phyloP scores from a whole-genome alignment of 2,888 invertebrate genomes.

The Pachymerium ferrugineum region DNA sequence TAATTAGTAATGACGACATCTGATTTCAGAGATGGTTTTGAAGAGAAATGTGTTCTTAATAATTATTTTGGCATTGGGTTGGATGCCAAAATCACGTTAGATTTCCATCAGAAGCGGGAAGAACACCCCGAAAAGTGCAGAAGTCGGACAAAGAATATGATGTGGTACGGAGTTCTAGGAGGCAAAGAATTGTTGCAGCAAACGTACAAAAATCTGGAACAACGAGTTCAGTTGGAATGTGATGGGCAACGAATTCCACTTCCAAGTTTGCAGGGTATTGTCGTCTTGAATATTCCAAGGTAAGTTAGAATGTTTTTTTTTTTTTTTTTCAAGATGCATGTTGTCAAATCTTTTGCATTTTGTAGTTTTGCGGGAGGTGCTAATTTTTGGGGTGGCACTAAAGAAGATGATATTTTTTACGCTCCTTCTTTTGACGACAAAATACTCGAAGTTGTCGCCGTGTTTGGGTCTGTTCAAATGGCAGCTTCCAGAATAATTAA shows the following conservation, averaged over 20 bases:
- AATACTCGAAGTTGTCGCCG: conserved; percentile 93
- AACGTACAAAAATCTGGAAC: conserved; percentile 92
- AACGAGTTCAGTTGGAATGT: conserved; percentile 89
- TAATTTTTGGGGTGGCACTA: conserved; percentile 95
- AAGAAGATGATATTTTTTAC: conserved; percentile 84
- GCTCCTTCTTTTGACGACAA: conserved; percentile 94
- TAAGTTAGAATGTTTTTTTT: conserved; percentile 41
- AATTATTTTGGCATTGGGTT: conserved; percentile 98
- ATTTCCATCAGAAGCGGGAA: conserved; percentile 94
- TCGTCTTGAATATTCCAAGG: conserved; percentile 91
- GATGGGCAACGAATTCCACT: conserved; percentile 93
- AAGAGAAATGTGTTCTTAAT: conserved; percentile 95
- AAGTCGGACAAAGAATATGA: conserved; percentile 88
- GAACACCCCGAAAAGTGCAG: conserved; percentile 93
- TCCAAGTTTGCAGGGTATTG: conserved; percentile 92
- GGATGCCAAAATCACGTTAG: conserved; percentile 93
- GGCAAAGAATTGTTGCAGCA: conserved; percentile 57
- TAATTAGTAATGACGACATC: conserved; percentile 35
- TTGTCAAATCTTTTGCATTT: conserved; percentile 33
- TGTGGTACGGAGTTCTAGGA: conserved; percentile 72
- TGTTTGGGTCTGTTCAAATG: conserved; percentile 96
- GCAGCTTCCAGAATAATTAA: conserved; percentile 91
- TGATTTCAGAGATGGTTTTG: conserved; percentile 71
- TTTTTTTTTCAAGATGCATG: neutral
- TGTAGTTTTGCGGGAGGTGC: conserved; percentile 95